Base-by-base conservation (phyloP, 2,888 invertebrate species). In the Aphelenchoides bicaudatus region DNA sequence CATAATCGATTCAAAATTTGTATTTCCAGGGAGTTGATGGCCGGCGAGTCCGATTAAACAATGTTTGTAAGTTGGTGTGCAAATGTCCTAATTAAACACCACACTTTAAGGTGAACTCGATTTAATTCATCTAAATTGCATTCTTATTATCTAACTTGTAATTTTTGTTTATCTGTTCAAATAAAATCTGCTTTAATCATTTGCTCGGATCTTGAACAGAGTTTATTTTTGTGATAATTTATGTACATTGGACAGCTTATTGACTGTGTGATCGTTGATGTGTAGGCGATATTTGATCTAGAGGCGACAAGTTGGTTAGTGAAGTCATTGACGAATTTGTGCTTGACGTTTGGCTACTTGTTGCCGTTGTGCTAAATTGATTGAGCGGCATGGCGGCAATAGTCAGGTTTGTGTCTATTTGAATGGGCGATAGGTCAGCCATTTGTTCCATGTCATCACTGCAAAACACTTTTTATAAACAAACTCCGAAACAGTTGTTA, bases 21-120 rank as follows among this genome's bases (percentile, higher is more conserved):
- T 67, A 74, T 75, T 59, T 76, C 74, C 71, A 75, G 73, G 74
- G 76, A 76, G 71, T 61, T 76, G 65, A 76, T 76, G 76, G 76
- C 76, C 54, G 76, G 76, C 60, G 76, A 76, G 29, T 50, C 63
- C 16, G 63, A 63, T 29, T 63, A 21, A 63, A 53, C 37, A 21
- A 16, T 56, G 21, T 29, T 56, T 30, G 43, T n/a, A 43, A 6
- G 23, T 43, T n/a, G 6, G 8, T 8, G 16, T 8, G 16, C 10
- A 6, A 6, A 6, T 43, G 10, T 43, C 25, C 43, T 43, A 10
- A 19, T 21, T 19, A 43, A 8, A 10, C 16, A 25, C 43, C 43
- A 43, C 43, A 10, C 23, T 21, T 25, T 8, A n/a, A 43, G 10
- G 34, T n/a, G n/a, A n/a, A n/a, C n/a, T n/a, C n/a, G n/a, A n/a